A percentile compares a stretch with the other conserved stretches of the same genome.
Evolutionary conservation across 1,140 invertebrate genomes (phyloP).

Genomic region (Halictus rubicundus): DNA sequence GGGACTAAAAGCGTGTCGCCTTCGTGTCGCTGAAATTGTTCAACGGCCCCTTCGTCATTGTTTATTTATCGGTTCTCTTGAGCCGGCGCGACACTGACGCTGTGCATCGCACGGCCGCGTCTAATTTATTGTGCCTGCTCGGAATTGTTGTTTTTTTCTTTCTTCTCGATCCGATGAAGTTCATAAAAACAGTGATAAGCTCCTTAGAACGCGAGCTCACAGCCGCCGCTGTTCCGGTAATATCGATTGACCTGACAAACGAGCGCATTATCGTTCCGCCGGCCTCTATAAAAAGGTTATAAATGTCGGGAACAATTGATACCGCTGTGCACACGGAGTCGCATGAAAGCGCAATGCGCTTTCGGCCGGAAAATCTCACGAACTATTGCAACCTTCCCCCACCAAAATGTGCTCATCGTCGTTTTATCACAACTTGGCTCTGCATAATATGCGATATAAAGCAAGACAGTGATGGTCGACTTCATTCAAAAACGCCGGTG

Average conservation of each 20-base stretch:
- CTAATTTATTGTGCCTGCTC: constrained; percentile 30
- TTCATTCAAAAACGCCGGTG: no score
- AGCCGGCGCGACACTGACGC: not conserved
- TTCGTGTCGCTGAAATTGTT: not conserved
- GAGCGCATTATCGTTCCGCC: not conserved
- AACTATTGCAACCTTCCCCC: not conserved
- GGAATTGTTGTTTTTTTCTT: constrained; percentile 28
- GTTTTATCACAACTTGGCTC: no score
- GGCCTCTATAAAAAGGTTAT: constrained; percentile 21
- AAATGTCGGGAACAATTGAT: constrained; percentile 29
- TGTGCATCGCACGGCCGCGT: constrained; percentile 14
- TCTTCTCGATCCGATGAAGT: not conserved
- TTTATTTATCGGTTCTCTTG: constrained; percentile 26
- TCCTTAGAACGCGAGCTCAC: not conserved
- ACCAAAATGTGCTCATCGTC: no score
- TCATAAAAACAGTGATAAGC: constrained; percentile 23
- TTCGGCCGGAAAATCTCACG: not conserved
- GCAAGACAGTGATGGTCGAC: no score
- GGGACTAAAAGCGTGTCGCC: not conserved
- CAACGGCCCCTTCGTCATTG: constrained; percentile 14
- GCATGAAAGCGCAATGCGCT: not conserved
- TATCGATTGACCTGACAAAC: constrained; percentile 23
- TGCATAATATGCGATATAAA: no score
- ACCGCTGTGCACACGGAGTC: not conserved
- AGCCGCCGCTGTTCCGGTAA: not conserved